Base-by-base conservation (phyloP, 2,888 invertebrate genomes). In the Acrobasis suavella region DNA sequence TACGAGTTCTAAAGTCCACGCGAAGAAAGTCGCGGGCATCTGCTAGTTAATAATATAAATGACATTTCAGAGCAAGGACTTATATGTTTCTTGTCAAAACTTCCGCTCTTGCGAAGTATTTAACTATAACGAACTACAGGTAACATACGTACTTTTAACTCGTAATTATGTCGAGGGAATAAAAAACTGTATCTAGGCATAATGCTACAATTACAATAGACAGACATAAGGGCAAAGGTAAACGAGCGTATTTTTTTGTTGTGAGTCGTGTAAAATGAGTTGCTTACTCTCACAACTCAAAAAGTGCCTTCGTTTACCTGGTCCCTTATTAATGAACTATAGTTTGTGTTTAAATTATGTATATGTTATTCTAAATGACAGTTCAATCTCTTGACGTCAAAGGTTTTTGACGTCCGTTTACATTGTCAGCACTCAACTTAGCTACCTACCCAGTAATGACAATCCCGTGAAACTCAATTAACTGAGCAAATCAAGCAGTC, bases 401-500 rank as follows among this genome's bases (percentile, higher is more conserved):
- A n/a, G n/a, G n/a, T n/a, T n/a, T n/a, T n/a, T 14, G 46, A 3
- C 14, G 46, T 46, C 0, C 12, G 12, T 42, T 14, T 14, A 42
- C 12, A 14, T n/a, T 46, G 10, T 46, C 42, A 8, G 10, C 12
- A 42, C 12, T 46, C n/a, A n/a, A 2, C 8, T 46, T n/a, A 46
- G 46, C n/a, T n/a, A 46, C 46, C 46, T 14, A 46, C 46, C 3
- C n/a, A 46, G n/a, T 46, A 46, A 46, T 46, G 9, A 46, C 46
- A 46, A 46, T 46, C 15, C 37, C 15, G 37, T 55, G 38, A 15
- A 55, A 55, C 15, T 55, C 54, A 38, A 55, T 55, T 55, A 55
- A 10, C 54, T 55, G 10, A 38, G 54, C 54, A 55, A 55, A 55
- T 16, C 9, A 38, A 52, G 52, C 14, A 38, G 54, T 55, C 38